These are phyloP conservation scores for Myopa tessellatipennis DNA, from an alignment of 2,888 invertebrate genomes.

Conservation along the genomic window DNA sequence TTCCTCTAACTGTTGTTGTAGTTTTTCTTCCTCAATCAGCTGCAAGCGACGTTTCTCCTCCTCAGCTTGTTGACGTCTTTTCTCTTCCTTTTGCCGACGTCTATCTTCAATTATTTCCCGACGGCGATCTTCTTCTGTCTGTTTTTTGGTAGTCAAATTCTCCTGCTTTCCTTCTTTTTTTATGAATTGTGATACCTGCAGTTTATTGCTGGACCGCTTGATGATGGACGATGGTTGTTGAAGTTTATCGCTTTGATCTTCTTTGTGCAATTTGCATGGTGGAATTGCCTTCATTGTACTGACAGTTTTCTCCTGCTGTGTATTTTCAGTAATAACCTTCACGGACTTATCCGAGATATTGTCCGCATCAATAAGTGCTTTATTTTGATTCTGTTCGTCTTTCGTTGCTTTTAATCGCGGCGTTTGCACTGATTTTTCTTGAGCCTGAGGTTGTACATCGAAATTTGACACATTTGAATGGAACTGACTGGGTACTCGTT, in stretches of 20 bases:
- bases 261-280: constrained; percentile 17
- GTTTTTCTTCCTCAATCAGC: constrained; percentile 61
- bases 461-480: constrained; percentile 34
- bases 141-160: constrained; percentile 41
- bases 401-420: background rate
- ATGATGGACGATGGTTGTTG: constrained; percentile 39
- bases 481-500: constrained; percentile 53
- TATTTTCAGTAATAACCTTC: constrained; percentile 19
- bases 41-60: constrained; percentile 62
- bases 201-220: constrained; percentile 42
- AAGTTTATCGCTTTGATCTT: constrained; percentile 26
- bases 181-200: constrained; percentile 32
- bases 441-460: constrained; percentile 8
- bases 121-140: constrained; percentile 59
- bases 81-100: constrained; percentile 62
- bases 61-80: constrained; percentile 62
- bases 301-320: constrained; percentile 26
- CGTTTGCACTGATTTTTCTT: constrained; percentile 29
- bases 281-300: constrained; percentile 34
- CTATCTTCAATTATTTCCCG: constrained; percentile 62
- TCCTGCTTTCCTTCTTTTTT: constrained; percentile 45
- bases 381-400: constrained; percentile 21
- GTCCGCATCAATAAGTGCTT: constrained; percentile 7
- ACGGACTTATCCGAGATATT: constrained; percentile 14
- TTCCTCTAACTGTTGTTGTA: constrained; percentile 63